phyloP scores from a whole-genome alignment of 2,113 vertebrate genomes.

The Mesoclemmys tuberculata region DNA sequence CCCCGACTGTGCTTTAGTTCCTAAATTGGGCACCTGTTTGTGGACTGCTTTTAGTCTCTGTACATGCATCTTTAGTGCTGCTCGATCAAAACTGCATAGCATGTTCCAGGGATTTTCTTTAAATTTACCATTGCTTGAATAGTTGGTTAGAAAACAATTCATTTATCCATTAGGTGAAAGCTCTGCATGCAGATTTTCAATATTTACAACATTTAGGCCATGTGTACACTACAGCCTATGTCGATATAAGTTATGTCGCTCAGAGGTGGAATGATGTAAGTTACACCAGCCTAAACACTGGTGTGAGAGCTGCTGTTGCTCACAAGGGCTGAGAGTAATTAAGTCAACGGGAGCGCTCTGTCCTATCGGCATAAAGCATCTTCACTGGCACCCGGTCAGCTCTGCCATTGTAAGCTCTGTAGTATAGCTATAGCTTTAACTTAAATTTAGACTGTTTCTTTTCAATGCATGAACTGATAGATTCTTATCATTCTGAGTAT shows the following conservation, averaged over 20 bases:
- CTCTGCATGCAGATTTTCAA: background rate
- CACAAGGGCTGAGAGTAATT: too few species aligned
- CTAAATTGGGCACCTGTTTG: background rate
- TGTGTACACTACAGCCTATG: too few species aligned
- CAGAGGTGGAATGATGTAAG: too few species aligned
- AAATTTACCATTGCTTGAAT: fast-evolving
- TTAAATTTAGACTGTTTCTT: background rate
- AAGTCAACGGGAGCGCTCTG: too few species aligned
- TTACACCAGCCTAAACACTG: background rate
- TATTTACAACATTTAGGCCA: background rate
- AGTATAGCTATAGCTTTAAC: background rate
- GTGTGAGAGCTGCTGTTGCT: background rate
- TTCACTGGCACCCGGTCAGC: background rate
- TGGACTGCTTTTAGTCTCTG: background rate
- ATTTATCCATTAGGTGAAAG: fast-evolving
- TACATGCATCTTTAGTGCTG: background rate
- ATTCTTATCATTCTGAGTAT: background rate
- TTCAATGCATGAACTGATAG: background rate
- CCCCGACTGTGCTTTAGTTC: background rate
- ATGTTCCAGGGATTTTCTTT: background rate
- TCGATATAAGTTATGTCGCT: too few species aligned
- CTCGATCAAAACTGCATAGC: background rate
- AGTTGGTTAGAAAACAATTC: background rate
- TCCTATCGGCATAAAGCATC: background rate
- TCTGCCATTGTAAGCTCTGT: background rate